Base-by-base conservation (phyloP, 2,888 invertebrate genomes). In the Lasioglossum lativentre region DNA sequence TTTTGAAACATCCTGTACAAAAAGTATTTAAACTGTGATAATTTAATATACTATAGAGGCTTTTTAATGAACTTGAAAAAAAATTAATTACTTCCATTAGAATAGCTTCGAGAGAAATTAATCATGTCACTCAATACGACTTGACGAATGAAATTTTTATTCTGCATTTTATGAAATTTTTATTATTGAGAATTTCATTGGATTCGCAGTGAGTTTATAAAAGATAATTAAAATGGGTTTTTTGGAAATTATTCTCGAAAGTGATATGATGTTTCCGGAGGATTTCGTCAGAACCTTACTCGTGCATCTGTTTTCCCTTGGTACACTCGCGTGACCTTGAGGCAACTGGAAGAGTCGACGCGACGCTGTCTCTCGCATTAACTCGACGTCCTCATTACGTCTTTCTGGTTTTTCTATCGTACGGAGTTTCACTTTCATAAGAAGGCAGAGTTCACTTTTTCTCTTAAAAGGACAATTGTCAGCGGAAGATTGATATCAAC, bases 391-490 rank as follows among this genome's bases (percentile, higher is more conserved):
- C 66, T 66, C 52, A 2, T 73, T 45, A 38, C 66, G 23, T 19
- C 40, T 59, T 14, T 42, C 72, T 5, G 38, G 19, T 81, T 40
- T 83, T 70, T 74, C 19, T 27, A 27, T 19, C 70, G 34, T 8
- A 47, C 30, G 52, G n/a, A 74, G 23, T 56, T n/a, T 78, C 47
- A 66, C 63, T 71, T 56, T 77, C 74, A 23, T 63, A n/a, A 16
- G 34, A 71, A 83, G 42, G 59, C 70, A 80, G 76, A 30, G 56
- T 59, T 66, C 47, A n/a, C 4, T 70, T 30, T 45, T 47, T 47
- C 80, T 59, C 80, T 70, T 10, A 30, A 84, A 78, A 75, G 77
- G 77, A 80, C 34, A 68, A 68, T 34, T 27, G 5, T 42, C 12
- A 45, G 5, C 30, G 74, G 45, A 73, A 45, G 77, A 68, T 52